phyloP scores from a whole-genome alignment of 2,888 invertebrate species.

The Chirona hameri region DNA sequence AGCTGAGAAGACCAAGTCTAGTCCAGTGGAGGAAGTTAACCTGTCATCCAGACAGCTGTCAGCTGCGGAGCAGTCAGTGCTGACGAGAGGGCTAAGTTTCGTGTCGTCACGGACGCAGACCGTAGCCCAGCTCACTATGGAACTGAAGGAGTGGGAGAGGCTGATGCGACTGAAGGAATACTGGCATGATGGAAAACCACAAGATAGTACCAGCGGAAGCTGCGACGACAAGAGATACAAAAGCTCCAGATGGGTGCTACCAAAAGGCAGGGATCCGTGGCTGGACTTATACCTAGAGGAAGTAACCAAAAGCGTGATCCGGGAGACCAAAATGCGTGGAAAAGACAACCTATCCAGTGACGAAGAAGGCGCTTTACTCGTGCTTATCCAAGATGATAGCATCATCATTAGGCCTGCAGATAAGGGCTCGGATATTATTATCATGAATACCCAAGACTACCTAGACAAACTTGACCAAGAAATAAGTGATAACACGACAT shows the following conservation, averaged over 20 bases:
- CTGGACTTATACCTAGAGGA: background rate
- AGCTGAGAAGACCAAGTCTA: background rate
- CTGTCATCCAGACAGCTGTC: background rate
- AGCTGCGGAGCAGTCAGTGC: background rate
- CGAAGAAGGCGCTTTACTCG: background rate
- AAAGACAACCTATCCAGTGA: background rate
- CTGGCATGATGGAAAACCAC: background rate
- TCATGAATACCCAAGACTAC: background rate
- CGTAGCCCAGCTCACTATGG: background rate
- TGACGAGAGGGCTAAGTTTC: background rate
- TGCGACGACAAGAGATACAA: background rate
- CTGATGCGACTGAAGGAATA: background rate
- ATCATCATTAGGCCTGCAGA: background rate
- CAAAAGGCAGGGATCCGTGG: background rate
- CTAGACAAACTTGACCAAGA: background rate
- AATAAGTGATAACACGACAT: background rate
- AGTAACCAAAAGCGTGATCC: background rate
- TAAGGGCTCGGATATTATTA: background rate
- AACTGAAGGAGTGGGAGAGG: background rate
- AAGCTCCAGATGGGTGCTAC: background rate
- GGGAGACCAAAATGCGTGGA: background rate
- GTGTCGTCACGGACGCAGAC: background rate
- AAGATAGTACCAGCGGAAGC: background rate
- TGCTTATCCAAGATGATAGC: background rate
- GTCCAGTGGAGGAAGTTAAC: background rate